Evolutionary conservation across 2,797 vertebrate species (phyloP).

Genomic region (Chromis chromis): DNA sequence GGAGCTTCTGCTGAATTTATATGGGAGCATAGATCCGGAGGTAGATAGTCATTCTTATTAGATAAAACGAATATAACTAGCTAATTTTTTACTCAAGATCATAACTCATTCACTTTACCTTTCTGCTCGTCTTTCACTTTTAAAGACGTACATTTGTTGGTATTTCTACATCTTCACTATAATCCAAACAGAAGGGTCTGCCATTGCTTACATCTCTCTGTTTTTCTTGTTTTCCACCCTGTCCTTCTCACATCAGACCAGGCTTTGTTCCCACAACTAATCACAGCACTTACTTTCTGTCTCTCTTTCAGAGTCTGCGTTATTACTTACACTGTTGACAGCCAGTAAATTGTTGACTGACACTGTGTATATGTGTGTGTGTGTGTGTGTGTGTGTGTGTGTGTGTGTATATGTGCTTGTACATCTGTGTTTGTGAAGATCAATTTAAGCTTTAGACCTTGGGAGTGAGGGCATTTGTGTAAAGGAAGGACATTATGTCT

Average conservation of each 20-base stretch:
- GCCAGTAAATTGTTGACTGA: conserved; percentile 29
- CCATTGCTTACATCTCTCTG: not conserved
- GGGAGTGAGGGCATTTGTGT: not conserved
- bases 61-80: not conserved
- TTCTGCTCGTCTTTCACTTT: not conserved
- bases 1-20: not conserved
- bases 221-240: conserved; percentile 2
- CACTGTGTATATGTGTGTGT: conserved; percentile 1
- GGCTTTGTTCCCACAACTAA: conserved; percentile 9
- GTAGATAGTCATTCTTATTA: not conserved
- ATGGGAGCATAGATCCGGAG: not conserved
- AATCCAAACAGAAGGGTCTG: not conserved
- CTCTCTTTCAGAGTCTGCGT: conserved; percentile 13
- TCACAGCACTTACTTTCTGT: conserved; percentile 15
- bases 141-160: not conserved
- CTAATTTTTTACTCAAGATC: not conserved
- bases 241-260: not conserved
- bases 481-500: not conserved
- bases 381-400: not conserved
- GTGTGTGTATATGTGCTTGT: not conserved
- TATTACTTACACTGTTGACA: conserved; percentile 38
- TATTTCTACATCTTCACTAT: not conserved
- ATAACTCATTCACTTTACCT: not conserved
- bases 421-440: not conserved
- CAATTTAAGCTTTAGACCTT: not conserved